phyloP scores from a whole-genome alignment of 35 echinoderm and acorn worm species.

The Anneissia japonica region DNA sequence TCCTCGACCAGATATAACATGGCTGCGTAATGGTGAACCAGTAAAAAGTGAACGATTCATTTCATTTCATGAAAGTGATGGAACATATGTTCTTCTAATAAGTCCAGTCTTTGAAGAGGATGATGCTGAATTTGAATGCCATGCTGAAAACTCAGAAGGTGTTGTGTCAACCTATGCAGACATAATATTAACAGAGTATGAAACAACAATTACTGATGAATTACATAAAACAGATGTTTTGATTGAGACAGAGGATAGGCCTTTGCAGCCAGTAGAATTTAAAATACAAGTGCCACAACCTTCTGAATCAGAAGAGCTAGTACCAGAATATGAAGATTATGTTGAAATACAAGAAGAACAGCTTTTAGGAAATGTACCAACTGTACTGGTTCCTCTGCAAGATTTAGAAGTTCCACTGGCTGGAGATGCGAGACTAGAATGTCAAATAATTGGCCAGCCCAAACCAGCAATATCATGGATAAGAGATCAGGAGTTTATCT shows the following conservation, averaged over 20 bases:
- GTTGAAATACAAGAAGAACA: conserved; percentile 42
- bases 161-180: conserved; percentile 48
- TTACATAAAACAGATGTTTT: conserved; percentile 49
- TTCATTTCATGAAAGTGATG: conserved; percentile 66
- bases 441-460: conserved; percentile 44
- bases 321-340: not conserved
- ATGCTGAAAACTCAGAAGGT: conserved; percentile 37
- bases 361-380: conserved; percentile 38
- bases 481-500: conserved; percentile 38
- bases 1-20: conserved; percentile 58
- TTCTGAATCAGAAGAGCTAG: not conserved
- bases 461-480: conserved; percentile 47
- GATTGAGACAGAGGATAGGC: conserved; percentile 57
- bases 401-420: conserved; percentile 41
- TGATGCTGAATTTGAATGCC: conserved; percentile 66
- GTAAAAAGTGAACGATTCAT: conserved; percentile 56
- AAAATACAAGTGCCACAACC: not conserved
- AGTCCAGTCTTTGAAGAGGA: conserved; percentile 64
- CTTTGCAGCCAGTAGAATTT: conserved; percentile 28
- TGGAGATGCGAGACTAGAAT: conserved; percentile 29
- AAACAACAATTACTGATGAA: conserved; percentile 10
- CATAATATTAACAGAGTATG: conserved; percentile 10
- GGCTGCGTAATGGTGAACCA: conserved; percentile 63
- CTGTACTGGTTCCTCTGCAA: conserved; percentile 1
- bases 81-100: conserved; percentile 66